Evolutionary conservation across 2,113 vertebrate species (phyloP).

Genomic region (Garra rufa): DNA sequence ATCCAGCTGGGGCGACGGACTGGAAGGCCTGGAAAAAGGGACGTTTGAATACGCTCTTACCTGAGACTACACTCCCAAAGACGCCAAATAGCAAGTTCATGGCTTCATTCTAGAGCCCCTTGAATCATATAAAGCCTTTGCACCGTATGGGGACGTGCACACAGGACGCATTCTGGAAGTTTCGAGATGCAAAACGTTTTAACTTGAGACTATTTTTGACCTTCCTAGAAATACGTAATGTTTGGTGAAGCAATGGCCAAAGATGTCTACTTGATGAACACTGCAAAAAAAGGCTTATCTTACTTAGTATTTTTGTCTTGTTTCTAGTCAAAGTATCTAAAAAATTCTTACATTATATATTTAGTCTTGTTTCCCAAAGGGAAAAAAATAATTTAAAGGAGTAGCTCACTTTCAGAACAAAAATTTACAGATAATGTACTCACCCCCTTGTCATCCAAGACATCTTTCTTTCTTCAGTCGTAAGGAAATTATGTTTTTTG

Average conservation of each 20-base stretch:
- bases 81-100: not conserved
- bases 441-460: too few relatives aligned
- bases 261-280: too few relatives aligned
- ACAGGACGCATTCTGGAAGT: not conserved
- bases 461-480: too few relatives aligned
- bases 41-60: slow-evolving; percentile 96
- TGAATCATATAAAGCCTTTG: not conserved
- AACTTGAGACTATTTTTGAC: not conserved
- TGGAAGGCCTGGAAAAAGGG: slow-evolving; percentile 94
- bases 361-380: too few relatives aligned
- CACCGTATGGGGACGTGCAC: not conserved
- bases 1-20: slow-evolving; percentile 93
- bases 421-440: too few relatives aligned
- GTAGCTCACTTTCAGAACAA: too few relatives aligned
- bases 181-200: not conserved
- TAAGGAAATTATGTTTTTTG: too few relatives aligned
- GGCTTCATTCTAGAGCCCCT: not conserved
- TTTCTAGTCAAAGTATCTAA: too few relatives aligned
- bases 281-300: too few relatives aligned
- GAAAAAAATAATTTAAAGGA: too few relatives aligned
- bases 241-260: not conserved
- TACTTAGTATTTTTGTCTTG: too few relatives aligned
- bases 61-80: slow-evolving; percentile 66
- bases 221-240: not conserved
- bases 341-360: too few relatives aligned